phyloP scores from a whole-genome alignment of 2,797 vertebrate species.

The Melanotaenia nigrans region DNA sequence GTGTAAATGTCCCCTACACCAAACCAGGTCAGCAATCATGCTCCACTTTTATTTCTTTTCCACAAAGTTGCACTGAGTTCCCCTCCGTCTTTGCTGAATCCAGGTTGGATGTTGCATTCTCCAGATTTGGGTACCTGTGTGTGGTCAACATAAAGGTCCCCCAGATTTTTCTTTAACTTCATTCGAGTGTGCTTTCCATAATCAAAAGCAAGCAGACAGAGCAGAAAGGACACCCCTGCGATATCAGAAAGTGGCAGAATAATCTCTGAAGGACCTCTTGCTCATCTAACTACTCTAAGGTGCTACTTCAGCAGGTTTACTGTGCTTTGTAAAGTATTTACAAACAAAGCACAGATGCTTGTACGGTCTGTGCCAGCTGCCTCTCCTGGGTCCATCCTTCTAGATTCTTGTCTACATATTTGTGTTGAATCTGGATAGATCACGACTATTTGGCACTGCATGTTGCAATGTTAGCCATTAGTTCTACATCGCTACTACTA shows the following conservation, averaged over 20 bases:
- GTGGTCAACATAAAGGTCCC: slow-evolving; percentile 1
- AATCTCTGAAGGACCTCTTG: slow-evolving; percentile 30
- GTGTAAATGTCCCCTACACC: slow-evolving; percentile 29
- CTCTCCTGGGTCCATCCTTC: slow-evolving; percentile 23
- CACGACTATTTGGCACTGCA: slow-evolving; percentile 41
- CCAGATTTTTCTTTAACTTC: not conserved
- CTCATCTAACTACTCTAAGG: slow-evolving; percentile 39
- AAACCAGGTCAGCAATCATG: slow-evolving; percentile 64
- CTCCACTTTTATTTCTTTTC: slow-evolving; percentile 55
- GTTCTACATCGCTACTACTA: slow-evolving; percentile 48
- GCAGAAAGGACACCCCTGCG: slow-evolving; percentile 35
- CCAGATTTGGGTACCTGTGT: not conserved
- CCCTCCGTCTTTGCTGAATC: slow-evolving; percentile 37
- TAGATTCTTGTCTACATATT: slow-evolving; percentile 20
- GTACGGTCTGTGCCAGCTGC: slow-evolving; percentile 30
- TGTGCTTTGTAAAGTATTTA: slow-evolving; percentile 64
- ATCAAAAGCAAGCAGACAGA: slow-evolving; percentile 39
- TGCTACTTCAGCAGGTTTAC: slow-evolving; percentile 35
- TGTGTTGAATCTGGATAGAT: slow-evolving; percentile 23
- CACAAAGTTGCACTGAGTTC: slow-evolving; percentile 48
- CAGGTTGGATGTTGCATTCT: slow-evolving; percentile 24
- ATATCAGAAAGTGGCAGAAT: slow-evolving; percentile 26
- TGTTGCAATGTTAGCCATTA: slow-evolving; percentile 36
- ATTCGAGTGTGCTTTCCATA: slow-evolving; percentile 63
- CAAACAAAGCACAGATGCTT: slow-evolving; percentile 48